phyloP scores from a whole-genome alignment of 2,888 invertebrate species.

The Notodonta dromedarius region DNA sequence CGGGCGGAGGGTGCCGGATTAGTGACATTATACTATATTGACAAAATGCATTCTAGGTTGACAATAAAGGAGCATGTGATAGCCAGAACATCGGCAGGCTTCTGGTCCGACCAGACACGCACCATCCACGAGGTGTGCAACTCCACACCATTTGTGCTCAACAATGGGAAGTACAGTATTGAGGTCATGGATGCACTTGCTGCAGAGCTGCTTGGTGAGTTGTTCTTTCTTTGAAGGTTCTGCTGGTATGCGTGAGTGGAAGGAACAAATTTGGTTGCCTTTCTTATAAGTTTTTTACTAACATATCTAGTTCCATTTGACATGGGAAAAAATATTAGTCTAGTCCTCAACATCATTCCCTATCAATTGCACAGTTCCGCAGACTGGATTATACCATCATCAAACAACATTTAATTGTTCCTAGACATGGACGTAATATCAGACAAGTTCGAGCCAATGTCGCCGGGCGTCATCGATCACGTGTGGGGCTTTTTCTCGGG shows the following conservation, averaged over 20 bases:
- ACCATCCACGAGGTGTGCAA: slow-evolving; percentile 91
- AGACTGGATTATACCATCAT: too few relatives aligned
- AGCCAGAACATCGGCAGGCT: slow-evolving; percentile 92
- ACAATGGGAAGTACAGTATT: slow-evolving; percentile 85
- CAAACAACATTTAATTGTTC: too few relatives aligned
- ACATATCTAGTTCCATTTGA: too few relatives aligned
- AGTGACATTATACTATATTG: too few relatives aligned
- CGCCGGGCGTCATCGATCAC: slow-evolving; percentile 90
- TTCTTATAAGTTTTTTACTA: too few relatives aligned
- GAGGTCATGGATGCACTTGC: slow-evolving; percentile 90
- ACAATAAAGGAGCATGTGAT: slow-evolving; percentile 93
- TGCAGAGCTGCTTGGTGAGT: slow-evolving; percentile 87
- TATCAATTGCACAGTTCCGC: too few relatives aligned
- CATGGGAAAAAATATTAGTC: too few relatives aligned
- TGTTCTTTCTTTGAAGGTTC: not conserved
- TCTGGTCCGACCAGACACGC: slow-evolving; percentile 93
- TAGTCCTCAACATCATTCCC: too few relatives aligned
- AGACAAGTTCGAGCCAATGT: slow-evolving; percentile 91
- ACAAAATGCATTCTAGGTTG: slow-evolving; percentile 62
- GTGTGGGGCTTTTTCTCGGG: slow-evolving; percentile 94
- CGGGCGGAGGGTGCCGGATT: too few relatives aligned
- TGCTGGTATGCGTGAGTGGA: not conserved
- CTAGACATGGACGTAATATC: slow-evolving; percentile 92
- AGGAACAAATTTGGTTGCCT: too few relatives aligned
- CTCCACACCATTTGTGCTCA: slow-evolving; percentile 91